Conservation (phyloP, 2,797 vertebrate species). For the Delichon dasypus region DNA sequence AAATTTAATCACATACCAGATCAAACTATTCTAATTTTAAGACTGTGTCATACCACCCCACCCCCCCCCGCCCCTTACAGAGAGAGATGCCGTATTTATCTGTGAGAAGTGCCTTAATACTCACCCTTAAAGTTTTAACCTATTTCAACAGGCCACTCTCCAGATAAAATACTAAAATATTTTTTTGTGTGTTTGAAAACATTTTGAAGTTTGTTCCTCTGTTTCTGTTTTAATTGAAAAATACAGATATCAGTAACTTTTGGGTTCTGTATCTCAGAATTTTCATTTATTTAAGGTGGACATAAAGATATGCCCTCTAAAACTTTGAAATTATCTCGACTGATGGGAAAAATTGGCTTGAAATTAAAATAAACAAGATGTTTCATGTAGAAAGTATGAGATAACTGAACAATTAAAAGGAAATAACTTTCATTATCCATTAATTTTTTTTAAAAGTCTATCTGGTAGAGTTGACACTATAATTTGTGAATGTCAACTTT, state of each 20-base stretch:
- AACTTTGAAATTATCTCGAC: neutral
- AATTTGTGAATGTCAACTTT: neutral
- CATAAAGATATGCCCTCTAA: neutral
- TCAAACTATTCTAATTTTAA: constrained; percentile 29
- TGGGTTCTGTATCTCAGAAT: neutral
- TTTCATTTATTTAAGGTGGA: neutral
- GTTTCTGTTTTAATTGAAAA: neutral
- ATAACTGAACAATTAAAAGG: neutral
- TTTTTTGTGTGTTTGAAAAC: neutral
- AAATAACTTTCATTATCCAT: neutral
- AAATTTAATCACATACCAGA: constrained; percentile 8
- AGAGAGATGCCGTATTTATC: neutral
- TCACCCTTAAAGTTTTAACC: neutral
- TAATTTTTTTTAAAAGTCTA: neutral
- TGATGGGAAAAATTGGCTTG: neutral
- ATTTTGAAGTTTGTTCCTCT: neutral
- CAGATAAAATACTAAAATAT: neutral
- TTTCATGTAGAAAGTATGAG: neutral
- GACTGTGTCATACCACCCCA: neutral
- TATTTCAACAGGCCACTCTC: neutral
- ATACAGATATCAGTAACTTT: neutral
- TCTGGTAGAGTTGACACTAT: neutral
- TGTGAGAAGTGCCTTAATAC: neutral
- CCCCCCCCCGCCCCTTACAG: neutral
- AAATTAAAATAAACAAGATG: neutral